Evolutionary conservation across 1,140 invertebrate species (phyloP), one percentile per base, ranked within the genome.

Genomic region (Triops longicaudatus): DNA sequence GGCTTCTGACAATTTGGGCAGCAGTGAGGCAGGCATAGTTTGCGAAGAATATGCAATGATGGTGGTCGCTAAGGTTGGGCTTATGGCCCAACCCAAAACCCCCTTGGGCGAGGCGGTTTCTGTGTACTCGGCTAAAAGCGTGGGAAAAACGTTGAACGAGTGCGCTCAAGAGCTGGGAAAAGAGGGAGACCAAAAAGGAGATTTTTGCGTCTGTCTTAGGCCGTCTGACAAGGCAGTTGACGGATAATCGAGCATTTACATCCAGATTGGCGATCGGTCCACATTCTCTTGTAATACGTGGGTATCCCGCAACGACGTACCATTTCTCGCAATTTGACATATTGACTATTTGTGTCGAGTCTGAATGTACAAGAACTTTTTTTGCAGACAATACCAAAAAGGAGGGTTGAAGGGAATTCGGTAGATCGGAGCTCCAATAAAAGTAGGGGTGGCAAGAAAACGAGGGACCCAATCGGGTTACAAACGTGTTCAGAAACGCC

Each of bases 71-170:
- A 63, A 63, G 50, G 50, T 63, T 63, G 50, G 50, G 50, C 22
- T 17, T 63, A 14, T 63, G 22, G 50, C 50, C 50, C 50, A 63
- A 63, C 50, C 50, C 50, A 63, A 63, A 63, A 63, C 50, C 22
- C 10, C 50, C 50, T 63, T n/a, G 50, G 50, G 50, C 50, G 50
- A 63, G 50, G 50, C 50, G 50, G 50, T 63, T 63, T 63, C 50
- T 63, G 50, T 63, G 50, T 63, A 63, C 50, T 63, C 17, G 10
- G 10, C 50, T 22, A 63, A 63, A 63, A 63, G 50, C 50, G 50
- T 63, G 50, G 50, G 50, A 63, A 63, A 63, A 63, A 63, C 50
- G 50, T 63, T 63, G 50, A 63, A 63, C 50, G n/a, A 63, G 50
- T 14, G 50, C 50, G 50, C 50, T 14, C 50, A 63, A 63, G 50